These are phyloP conservation scores for Thomomys bottae DNA, from an alignment of 2,113 vertebrate species.

Conservation along the genomic window DNA sequence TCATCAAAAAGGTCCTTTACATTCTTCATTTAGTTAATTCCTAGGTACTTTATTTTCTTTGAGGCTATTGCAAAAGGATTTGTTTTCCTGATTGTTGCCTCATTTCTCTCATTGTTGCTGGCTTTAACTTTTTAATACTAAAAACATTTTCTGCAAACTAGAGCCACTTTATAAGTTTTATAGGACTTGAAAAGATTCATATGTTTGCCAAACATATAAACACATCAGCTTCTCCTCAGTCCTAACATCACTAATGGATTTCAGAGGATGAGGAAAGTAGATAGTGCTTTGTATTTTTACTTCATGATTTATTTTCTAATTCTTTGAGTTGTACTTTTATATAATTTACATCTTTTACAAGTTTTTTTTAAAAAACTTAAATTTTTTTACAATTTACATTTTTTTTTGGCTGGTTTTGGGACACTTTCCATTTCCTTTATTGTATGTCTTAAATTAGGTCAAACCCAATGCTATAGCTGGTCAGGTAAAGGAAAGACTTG, in stretches of 20 bases:
- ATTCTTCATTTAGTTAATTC: too few species aligned
- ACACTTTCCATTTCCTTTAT: not conserved
- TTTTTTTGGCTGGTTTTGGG: too few species aligned
- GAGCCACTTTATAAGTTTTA: not conserved
- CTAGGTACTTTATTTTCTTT: too few species aligned
- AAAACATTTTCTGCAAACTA: conserved; percentile 1
- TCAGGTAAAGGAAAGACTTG: not conserved
- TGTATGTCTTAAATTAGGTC: not conserved
- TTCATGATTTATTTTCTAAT: conserved; percentile 62
- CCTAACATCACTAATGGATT: not conserved
- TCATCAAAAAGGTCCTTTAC: too few species aligned
- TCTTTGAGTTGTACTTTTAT: not conserved
- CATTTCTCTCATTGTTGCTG: too few species aligned
- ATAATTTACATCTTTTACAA: conserved; percentile 73
- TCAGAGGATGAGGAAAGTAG: conserved; percentile 36
- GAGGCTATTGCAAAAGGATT: too few species aligned
- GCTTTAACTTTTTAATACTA: conserved; percentile 37
- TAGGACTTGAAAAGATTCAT: not conserved
- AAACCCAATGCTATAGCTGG: not conserved
- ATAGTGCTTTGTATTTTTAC: not conserved
- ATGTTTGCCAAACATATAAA: conserved; percentile 29
- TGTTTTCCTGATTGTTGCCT: too few species aligned
- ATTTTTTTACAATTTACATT: too few species aligned
- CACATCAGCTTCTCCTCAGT: not conserved
- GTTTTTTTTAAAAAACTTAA: too few species aligned